A percentile compares a stretch with the other conserved stretches of the same genome.
These are phyloP conservation scores for Tenthredo amoena DNA, from an alignment of 2,888 invertebrate genomes.

Conservation along the genomic window DNA sequence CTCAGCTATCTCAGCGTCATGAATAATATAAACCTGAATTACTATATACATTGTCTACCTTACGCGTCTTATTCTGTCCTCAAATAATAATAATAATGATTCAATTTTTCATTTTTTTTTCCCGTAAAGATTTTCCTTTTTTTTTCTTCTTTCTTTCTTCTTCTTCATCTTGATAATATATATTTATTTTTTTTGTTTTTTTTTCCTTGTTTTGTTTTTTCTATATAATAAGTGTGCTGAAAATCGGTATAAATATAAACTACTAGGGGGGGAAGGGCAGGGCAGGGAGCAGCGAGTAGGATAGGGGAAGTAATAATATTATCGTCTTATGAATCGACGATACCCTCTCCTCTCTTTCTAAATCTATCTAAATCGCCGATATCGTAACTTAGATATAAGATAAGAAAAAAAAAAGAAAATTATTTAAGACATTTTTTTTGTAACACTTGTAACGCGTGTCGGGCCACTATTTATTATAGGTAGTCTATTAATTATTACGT, in stretches of 20 bases:
- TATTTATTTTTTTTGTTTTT: not conserved
- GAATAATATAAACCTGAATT: constrained; percentile 71
- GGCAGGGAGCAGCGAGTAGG: not conserved
- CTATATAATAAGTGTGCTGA: constrained; percentile 62
- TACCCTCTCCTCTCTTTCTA: not conserved
- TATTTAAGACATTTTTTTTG: constrained; percentile 68
- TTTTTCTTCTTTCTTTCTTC: not conserved
- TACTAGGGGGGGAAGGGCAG: constrained; percentile 59
- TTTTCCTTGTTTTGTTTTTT: constrained; percentile 56
- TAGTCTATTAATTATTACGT: not conserved
- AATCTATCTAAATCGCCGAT: constrained; percentile 60
- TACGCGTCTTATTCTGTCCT: constrained; percentile 53
- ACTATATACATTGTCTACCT: constrained; percentile 71
- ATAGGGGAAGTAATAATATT: constrained; percentile 61
- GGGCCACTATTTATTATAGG: not conserved
- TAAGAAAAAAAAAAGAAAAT: not conserved
- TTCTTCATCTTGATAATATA: not conserved
- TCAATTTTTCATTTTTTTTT: constrained; percentile 42
- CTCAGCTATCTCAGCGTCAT: constrained; percentile 69
- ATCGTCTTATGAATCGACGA: constrained; percentile 58
- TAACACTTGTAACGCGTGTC: not conserved
- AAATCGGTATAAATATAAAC: constrained; percentile 74
- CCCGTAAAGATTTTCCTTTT: constrained; percentile 41
- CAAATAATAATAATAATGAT: constrained; percentile 45
- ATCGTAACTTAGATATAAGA: constrained; percentile 63